Evolutionary conservation across 2,113 vertebrate genomes (phyloP).

Genomic region (Rynchops niger): DNA sequence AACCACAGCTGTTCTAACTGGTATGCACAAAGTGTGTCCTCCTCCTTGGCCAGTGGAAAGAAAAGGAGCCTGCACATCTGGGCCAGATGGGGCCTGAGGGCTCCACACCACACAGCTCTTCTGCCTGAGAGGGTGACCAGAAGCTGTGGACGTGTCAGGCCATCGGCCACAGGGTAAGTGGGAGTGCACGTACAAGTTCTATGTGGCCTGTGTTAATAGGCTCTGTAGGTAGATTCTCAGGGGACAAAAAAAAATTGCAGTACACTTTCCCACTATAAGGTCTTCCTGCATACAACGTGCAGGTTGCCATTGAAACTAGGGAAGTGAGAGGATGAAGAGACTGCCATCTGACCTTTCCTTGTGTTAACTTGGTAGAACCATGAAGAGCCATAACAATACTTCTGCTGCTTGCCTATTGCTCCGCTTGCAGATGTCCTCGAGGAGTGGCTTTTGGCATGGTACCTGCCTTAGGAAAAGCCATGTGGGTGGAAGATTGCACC

Average conservation of each 20-base stretch:
- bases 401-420: not conserved
- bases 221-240: not conserved
- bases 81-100: not conserved
- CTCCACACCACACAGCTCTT: not conserved
- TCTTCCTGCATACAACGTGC: not conserved
- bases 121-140: not conserved
- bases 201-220: not conserved
- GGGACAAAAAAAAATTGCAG: not conserved
- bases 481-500: not conserved
- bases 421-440: fast-evolving
- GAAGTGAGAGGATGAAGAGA: not conserved
- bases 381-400: not conserved
- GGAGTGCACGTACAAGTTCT: fast-evolving
- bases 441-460: not conserved
- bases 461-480: not conserved
- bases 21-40: not conserved
- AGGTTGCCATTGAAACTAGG: not conserved
- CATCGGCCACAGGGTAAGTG: not conserved
- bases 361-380: not conserved
- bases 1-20: not conserved
- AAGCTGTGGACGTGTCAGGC: fast-evolving
- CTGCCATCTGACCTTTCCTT: not conserved
- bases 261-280: not conserved
- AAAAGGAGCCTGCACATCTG: not conserved
- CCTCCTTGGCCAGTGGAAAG: not conserved